These are phyloP conservation scores for Torymus aiolomorphi DNA, from an alignment of 2,888 invertebrate species.

Conservation along the genomic window DNA sequence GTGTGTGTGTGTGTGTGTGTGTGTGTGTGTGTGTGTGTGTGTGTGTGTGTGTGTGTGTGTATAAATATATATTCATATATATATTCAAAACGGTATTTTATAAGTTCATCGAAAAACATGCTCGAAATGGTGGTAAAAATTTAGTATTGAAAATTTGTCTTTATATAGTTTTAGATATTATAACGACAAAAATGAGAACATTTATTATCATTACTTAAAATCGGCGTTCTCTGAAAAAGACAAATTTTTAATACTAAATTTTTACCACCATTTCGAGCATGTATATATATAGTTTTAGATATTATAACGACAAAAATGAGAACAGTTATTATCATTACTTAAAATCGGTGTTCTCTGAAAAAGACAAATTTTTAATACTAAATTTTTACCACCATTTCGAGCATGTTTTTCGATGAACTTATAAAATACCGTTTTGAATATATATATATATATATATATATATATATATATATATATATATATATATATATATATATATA, in stretches of 20 bases:
- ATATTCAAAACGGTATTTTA: background rate
- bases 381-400: constrained; percentile 26
- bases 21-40: too few relatives aligned
- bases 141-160: constrained; percentile 60
- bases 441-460: too few relatives aligned
- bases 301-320: constrained; percentile 59
- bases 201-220: constrained; percentile 55
- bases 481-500: too few relatives aligned
- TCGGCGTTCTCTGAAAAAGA: constrained; percentile 68
- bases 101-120: constrained; percentile 39
- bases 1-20: too few relatives aligned
- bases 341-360: constrained; percentile 68
- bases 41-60: too few relatives aligned
- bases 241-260: constrained; percentile 60
- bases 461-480: too few relatives aligned
- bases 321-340: constrained; percentile 52
- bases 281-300: constrained; percentile 59
- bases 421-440: background rate
- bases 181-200: constrained; percentile 58
- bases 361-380: constrained; percentile 61
- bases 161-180: constrained; percentile 59
- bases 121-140: constrained; percentile 25
- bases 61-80: too few relatives aligned
- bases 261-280: constrained; percentile 23
- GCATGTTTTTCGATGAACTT: constrained; percentile 40